Conservation (phyloP, 2,113 vertebrate genomes). For the Glaucidium brasilianum region DNA sequence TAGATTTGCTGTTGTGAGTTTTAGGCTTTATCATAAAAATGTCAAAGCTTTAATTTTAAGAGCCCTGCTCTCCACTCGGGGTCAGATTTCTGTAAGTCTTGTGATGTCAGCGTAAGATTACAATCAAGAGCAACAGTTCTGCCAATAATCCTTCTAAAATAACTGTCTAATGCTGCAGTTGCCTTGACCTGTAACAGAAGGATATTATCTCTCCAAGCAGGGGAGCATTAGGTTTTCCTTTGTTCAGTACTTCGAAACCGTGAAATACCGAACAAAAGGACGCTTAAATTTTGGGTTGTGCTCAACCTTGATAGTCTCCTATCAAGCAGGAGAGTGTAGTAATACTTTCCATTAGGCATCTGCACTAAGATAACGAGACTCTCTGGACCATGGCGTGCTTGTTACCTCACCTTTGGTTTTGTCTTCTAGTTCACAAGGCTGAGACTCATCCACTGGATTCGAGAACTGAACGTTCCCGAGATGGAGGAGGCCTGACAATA, state of each 20-base stretch:
- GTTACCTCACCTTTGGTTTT: slow-evolving; percentile 78
- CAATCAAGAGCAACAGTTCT: background rate
- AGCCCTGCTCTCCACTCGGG: background rate
- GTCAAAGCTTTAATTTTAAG: background rate
- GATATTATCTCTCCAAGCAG: background rate
- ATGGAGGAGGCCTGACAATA: slow-evolving; percentile 89
- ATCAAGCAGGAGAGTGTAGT: background rate
- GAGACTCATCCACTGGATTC: slow-evolving; percentile 78
- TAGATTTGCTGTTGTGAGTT: background rate
- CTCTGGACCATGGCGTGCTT: background rate
- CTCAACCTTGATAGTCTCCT: background rate
- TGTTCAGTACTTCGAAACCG: background rate
- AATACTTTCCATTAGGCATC: background rate
- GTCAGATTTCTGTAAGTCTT: background rate
- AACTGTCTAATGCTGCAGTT: background rate
- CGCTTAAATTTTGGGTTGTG: background rate
- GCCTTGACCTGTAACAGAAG: background rate
- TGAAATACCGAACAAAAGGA: background rate
- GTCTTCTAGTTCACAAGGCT: slow-evolving; percentile 79
- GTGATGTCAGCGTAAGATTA: background rate
- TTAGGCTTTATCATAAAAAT: background rate
- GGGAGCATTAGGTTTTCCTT: background rate
- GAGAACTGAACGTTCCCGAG: slow-evolving; percentile 86
- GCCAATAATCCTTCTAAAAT: background rate
- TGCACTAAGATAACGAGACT: background rate